Conservation (phyloP, 92 coral and sea anemone species). For the Siderastrea radians region DNA sequence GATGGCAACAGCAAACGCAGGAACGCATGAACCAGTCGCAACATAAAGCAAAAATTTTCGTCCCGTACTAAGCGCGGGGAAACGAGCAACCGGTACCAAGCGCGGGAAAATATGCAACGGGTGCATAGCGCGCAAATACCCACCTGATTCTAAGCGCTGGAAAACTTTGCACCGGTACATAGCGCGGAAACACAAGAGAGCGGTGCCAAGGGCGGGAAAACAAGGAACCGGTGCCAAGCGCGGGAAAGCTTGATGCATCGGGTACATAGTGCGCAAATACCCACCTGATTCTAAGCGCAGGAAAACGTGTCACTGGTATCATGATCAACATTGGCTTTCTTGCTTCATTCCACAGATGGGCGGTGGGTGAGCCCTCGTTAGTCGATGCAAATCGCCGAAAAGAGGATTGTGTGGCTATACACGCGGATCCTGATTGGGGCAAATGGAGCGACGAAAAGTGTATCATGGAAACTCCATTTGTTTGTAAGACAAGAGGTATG, state of each 20-base stretch:
- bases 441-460: constrained; percentile 81
- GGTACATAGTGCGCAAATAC: background rate
- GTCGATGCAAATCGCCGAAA: constrained; percentile 4
- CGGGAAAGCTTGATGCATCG: background rate
- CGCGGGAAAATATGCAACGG: background rate
- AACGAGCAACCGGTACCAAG: background rate
- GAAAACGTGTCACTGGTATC: background rate
- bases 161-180: background rate
- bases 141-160: no score
- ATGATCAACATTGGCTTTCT: background rate
- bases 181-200: background rate
- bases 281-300: background rate
- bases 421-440: constrained; percentile 85
- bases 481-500: constrained; percentile 76
- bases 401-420: constrained; percentile 81
- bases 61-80: background rate
- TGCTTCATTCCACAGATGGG: constrained; percentile 15
- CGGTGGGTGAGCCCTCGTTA: constrained; percentile 25
- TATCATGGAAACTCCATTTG: constrained; percentile 70
- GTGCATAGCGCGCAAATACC: no score
- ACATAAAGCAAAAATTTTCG: no score
- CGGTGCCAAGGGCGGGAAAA: background rate
- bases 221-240: background rate
- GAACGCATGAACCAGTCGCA: no score
- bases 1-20: no score